A percentile compares a stretch with the other conserved stretches of the same genome.
Conservation (phyloP, 2,797 vertebrate genomes). For the Epinephelus awoara region DNA sequence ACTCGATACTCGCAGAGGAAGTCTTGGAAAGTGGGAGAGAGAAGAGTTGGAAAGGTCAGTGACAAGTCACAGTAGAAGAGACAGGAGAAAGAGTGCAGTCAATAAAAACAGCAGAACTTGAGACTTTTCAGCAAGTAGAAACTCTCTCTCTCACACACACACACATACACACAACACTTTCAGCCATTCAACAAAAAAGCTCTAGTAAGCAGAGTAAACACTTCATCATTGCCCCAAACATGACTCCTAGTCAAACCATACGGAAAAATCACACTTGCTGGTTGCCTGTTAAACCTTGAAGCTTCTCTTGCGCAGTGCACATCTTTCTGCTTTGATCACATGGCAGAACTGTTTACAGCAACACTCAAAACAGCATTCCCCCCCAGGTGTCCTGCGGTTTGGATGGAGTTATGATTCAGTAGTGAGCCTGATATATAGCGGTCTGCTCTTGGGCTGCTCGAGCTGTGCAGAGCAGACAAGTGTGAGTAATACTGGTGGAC, state of each 20-base stretch:
- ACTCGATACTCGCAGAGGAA: conserved; percentile 41
- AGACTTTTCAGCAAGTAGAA: conserved; percentile 17
- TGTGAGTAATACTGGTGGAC: conserved; percentile 66
- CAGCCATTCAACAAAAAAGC: conserved; percentile 5
- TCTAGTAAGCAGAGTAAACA: conserved; percentile 20
- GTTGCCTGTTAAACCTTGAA: conserved; percentile 21
- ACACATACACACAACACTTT: neutral
- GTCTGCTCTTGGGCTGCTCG: conserved; percentile 17
- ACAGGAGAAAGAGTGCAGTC: neutral
- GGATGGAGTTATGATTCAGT: conserved; percentile 49
- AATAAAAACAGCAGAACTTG: conserved; percentile 30
- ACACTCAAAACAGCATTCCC: conserved; percentile 18
- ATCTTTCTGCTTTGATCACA: conserved; percentile 58
- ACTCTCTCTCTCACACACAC: neutral
- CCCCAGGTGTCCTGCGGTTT: conserved; percentile 40
- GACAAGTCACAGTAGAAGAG: conserved; percentile 12
- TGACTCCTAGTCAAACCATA: conserved; percentile 29
- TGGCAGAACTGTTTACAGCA: conserved; percentile 53
- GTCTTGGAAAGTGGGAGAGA: conserved; percentile 20
- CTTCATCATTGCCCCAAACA: conserved; percentile 16
- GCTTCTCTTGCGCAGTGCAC: conserved; percentile 10
- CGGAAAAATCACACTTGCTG: conserved; percentile 10
- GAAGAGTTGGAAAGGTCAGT: conserved; percentile 46
- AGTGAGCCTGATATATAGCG: conserved; percentile 32
- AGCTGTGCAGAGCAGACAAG: conserved; percentile 44